Base-by-base conservation (phyloP, 1,140 invertebrate species). In the Campoletis sonorensis region DNA sequence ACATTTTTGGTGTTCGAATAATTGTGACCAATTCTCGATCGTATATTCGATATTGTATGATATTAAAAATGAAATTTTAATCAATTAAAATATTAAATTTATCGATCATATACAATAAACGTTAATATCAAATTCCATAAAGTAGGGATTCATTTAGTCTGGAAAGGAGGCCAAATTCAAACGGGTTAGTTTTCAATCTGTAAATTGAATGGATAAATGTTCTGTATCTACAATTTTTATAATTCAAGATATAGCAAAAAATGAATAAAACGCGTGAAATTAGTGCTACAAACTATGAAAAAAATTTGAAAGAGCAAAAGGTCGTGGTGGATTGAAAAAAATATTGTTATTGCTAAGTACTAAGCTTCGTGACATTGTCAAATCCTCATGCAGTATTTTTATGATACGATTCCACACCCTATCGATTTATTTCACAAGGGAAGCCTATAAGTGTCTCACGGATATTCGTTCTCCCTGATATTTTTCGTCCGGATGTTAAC, bases 371-470 rank as follows among this genome's bases (percentile, higher is more conserved):
- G 61, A 64, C 61, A 64, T 23, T 7, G n/a, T 64, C n/a, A 23
- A 23, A 64, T 64, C n/a, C 23, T 64, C 61, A 64, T 23, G 61
- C 61, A 64, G 13, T 15, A 64, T 64, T 64, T 64, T 64, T 26
- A 13, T 27, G 21, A 64, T 64, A 64, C 23, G n/a, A 7, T 64
- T 26, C 61, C 61, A 64, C 61, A 64, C 61, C 61, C 61, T 64
- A 64, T 64, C 61, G 61, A 64, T 64, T 64, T 64, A 26, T 64
- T 64, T 64, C 61, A 27, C 61, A 13, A 64, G 23, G 61, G 23
- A 26, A 21, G 7, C 51, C 51, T 54, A 21, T 54, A 54, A 54
- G n/a, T 54, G 51, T 11, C 51, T n/a, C 49, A 51, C 51, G 51
- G 51, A 54, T 54, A 54, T 64, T 23, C 23, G 11, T 26, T 64